Evolutionary conservation across 1,140 invertebrate species (phyloP).

Genomic region (Drosophila ambigua): DNA sequence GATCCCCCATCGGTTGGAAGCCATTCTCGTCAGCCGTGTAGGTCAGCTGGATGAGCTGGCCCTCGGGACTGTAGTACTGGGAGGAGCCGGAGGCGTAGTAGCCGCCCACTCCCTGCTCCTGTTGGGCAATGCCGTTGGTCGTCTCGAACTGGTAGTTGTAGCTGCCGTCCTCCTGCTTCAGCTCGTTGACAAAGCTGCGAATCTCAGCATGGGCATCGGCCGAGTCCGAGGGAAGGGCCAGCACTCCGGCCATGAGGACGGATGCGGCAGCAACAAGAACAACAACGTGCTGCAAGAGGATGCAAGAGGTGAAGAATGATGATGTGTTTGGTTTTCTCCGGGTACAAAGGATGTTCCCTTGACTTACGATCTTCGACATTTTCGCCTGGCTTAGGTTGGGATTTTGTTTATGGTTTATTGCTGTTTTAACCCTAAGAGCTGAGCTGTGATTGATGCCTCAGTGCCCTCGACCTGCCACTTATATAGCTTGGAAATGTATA

Average conservation of each 20-base stretch:
- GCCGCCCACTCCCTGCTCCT: constrained; percentile 85
- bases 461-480: constrained; percentile 45
- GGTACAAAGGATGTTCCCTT: not conserved
- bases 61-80: constrained; percentile 79
- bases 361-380: constrained; percentile 75
- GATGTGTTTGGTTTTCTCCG: not conserved
- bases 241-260: constrained; percentile 22
- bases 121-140: constrained; percentile 86
- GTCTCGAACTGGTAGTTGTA: constrained; percentile 85
- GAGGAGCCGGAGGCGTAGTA: constrained; percentile 76
- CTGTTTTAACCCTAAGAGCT: constrained; percentile 70
- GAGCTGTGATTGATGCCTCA: constrained; percentile 66
- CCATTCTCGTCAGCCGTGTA: constrained; percentile 88
- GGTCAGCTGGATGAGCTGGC: constrained; percentile 84
- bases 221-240: constrained; percentile 55
- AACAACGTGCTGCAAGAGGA: constrained; percentile 25
- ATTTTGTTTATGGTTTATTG: constrained; percentile 42
- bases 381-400: constrained; percentile 63
- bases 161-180: constrained; percentile 85
- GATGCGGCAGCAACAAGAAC: constrained; percentile 46
- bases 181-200: constrained; percentile 67
- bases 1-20: constrained; percentile 85
- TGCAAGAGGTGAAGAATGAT: not conserved
- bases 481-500: constrained; percentile 45
- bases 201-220: constrained; percentile 72